Evolutionary conservation across 1,140 invertebrate species (phyloP).

Genomic region (Varroa destructor): DNA sequence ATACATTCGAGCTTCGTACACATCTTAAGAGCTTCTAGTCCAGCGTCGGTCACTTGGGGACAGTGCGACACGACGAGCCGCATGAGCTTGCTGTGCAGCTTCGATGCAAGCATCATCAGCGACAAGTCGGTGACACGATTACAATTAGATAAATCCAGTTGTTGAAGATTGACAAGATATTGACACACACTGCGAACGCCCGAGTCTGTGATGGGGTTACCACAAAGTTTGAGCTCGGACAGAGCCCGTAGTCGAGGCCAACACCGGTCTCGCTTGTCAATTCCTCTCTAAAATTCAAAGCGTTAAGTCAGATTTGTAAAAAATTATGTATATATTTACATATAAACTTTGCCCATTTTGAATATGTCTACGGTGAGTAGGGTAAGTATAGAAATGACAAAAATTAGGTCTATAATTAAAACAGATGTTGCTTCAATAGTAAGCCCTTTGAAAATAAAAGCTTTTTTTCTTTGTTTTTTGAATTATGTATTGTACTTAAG

Average conservation of each 20-base stretch:
- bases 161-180: slow-evolving; percentile 55
- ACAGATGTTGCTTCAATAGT: too few species aligned
- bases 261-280: slow-evolving; percentile 10
- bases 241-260: neutral
- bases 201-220: slow-evolving; percentile 9
- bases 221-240: slow-evolving; percentile 11
- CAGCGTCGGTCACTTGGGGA: slow-evolving; percentile 60
- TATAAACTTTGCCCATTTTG: too few species aligned
- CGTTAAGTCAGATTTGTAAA: too few species aligned
- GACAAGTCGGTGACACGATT: slow-evolving; percentile 56
- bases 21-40: slow-evolving; percentile 56
- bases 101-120: slow-evolving; percentile 66
- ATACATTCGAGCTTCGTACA: slow-evolving; percentile 32
- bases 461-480: too few species aligned
- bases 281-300: too few species aligned
- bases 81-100: slow-evolving; percentile 43
- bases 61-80: slow-evolving; percentile 63
- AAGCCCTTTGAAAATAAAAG: too few species aligned
- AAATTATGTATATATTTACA: too few species aligned
- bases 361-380: too few species aligned
- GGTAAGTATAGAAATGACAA: too few species aligned
- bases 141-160: slow-evolving; percentile 66
- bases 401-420: too few species aligned
- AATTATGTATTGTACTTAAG: too few species aligned
- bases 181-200: slow-evolving; percentile 40